Conservation (phyloP, 2,113 vertebrate genomes). For the Aphelocoma coerulescens region DNA sequence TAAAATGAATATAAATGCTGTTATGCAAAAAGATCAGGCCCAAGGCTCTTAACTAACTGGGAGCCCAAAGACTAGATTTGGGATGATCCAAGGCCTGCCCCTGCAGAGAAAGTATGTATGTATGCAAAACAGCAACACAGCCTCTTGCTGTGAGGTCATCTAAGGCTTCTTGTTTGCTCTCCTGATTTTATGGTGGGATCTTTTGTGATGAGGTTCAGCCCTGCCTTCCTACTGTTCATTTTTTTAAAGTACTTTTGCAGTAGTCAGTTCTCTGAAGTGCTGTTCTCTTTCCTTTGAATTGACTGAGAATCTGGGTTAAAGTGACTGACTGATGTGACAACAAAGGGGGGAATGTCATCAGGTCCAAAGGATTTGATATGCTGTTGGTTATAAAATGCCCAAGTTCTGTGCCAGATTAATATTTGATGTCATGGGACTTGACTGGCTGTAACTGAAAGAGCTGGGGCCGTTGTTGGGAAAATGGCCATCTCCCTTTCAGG, state of each 20-base stretch:
- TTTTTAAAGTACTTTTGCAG: neutral
- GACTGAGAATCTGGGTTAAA: conserved; percentile 38
- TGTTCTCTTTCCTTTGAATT: neutral
- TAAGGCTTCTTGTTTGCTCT: neutral
- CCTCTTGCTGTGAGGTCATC: neutral
- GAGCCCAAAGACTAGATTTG: neutral
- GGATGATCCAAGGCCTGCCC: neutral
- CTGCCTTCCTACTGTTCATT: neutral
- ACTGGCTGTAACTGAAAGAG: conserved; percentile 36
- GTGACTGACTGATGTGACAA: conserved; percentile 39
- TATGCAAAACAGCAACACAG: neutral
- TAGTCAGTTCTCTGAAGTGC: conserved; percentile 18
- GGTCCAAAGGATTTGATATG: conserved; percentile 32
- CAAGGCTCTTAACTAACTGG: neutral
- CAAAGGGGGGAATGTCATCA: conserved; percentile 22
- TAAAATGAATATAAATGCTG: neutral
- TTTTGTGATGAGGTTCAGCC: neutral
- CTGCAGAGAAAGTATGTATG: neutral
- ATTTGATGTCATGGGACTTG: conserved; percentile 52
- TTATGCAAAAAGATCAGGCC: neutral
- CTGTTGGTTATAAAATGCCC: conserved; percentile 29
- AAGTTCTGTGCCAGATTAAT: conserved; percentile 39
- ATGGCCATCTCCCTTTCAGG: conserved; percentile 1
- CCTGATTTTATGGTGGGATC: neutral
- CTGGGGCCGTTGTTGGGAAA: conserved; percentile 15